Percentiles rank a stretch among this genome's conserved stretches.
Evolutionary conservation across 2,113 vertebrate genomes (phyloP).

Genomic region (Oryzias celebensis): DNA sequence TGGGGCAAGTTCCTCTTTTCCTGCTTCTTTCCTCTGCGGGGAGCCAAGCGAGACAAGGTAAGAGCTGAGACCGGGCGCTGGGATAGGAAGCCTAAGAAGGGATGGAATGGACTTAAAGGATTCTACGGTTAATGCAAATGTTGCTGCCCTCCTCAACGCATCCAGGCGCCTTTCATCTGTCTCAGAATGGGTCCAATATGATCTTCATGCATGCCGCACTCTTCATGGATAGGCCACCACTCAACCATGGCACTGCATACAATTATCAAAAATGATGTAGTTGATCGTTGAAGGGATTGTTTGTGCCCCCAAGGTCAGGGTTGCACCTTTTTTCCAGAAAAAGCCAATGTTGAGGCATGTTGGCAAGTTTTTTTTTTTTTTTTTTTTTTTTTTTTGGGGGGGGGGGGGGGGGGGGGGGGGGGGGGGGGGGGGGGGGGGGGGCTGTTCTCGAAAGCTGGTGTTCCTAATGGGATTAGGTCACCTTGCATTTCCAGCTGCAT

Average conservation of each 20-base stretch:
- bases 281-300: too few species aligned
- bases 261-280: slow-evolving; percentile 8
- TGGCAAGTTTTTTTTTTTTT: not conserved
- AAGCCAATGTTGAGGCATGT: slow-evolving; percentile 16
- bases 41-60: slow-evolving; percentile 78
- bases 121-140: slow-evolving; percentile 18
- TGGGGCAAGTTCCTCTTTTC: slow-evolving; percentile 88
- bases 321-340: slow-evolving; percentile 41
- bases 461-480: slow-evolving; percentile 58
- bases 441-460: slow-evolving; percentile 14
- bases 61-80: slow-evolving; percentile 38
- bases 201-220: slow-evolving; percentile 24
- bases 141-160: slow-evolving; percentile 8
- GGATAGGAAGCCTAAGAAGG: slow-evolving; percentile 5
- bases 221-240: slow-evolving; percentile 21
- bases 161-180: slow-evolving; percentile 12
- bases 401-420: too few species aligned
- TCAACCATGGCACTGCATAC: slow-evolving; percentile 22
- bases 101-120: slow-evolving; percentile 22
- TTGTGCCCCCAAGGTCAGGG: slow-evolving; percentile 63
- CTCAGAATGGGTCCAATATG: slow-evolving; percentile 4
- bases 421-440: too few species aligned
- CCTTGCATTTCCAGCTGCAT: slow-evolving; percentile 61
- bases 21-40: slow-evolving; percentile 83
- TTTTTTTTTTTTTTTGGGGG: too few species aligned